Evolutionary conservation across 2,797 vertebrate species (phyloP).

Genomic region (Neostethus bicornis): DNA sequence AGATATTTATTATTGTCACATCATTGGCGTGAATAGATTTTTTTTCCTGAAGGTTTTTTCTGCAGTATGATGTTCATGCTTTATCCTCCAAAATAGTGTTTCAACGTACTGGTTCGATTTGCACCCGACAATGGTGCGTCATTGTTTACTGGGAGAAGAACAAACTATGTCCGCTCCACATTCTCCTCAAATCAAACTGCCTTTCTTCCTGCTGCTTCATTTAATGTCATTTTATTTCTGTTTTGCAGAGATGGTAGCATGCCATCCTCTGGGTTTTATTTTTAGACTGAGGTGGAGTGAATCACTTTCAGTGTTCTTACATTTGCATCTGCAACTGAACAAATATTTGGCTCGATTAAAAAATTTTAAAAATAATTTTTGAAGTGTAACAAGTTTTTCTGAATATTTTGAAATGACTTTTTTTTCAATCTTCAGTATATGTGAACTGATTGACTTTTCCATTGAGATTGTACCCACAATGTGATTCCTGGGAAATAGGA

Average conservation of each 20-base stretch:
- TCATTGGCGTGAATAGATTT: slow-evolving; percentile 12
- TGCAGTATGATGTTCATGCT: slow-evolving; percentile 28
- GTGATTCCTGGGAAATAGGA: no score
- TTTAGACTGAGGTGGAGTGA: neutral
- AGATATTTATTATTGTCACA: slow-evolving; percentile 13
- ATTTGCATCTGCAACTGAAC: neutral
- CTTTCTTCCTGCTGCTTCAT: neutral
- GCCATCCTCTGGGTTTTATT: neutral
- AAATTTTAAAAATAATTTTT: neutral
- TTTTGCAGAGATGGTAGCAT: neutral
- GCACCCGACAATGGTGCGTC: slow-evolving; percentile 3
- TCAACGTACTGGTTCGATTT: slow-evolving; percentile 11
- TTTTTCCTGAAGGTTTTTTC: slow-evolving; percentile 8
- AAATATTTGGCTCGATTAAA: neutral
- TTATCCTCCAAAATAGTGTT: slow-evolving; percentile 22
- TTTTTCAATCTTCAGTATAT: no score
- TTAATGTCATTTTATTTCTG: neutral
- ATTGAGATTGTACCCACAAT: no score
- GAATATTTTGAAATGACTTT: neutral
- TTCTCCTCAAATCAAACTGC: neutral
- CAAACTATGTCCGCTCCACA: neutral
- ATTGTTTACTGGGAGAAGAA: slow-evolving; percentile 1
- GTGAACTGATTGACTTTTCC: no score
- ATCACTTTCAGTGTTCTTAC: neutral
- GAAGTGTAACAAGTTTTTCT: neutral